Evolutionary conservation across 2,797 vertebrate genomes (phyloP), one percentile per base, ranked within the genome.

Genomic region (Dallia pectoralis): DNA sequence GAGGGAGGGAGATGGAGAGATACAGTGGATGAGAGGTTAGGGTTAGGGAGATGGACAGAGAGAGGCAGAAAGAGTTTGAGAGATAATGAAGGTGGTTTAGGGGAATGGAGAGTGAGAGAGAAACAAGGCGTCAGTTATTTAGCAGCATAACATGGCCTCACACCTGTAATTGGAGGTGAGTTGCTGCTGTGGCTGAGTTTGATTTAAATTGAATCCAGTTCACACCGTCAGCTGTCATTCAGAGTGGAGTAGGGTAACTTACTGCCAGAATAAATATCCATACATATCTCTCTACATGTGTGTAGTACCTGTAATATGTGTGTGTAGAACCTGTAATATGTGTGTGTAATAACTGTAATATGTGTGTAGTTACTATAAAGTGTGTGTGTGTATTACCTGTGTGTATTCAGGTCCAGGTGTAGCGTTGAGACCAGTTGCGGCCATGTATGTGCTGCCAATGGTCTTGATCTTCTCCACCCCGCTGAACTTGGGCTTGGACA

Each of bases 381-480:
- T 12, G 62, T 32, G 27, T 15, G 8, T 32, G 29, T 5, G 36
- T 59, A 51, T 73, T 95, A 94, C 97, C 95, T 97, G 97, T 77
- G 91, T 64, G 3, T 93, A 93, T 84, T 99, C 97, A 79, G 95
- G 96, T 87, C 94, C 96, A 18, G 94, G 94, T 16, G 94, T 91
- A 4, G 96, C 92, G 22, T 96, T 99, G 77, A 99, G 80, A 75
- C 97, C 97, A 0, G 97, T 98, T 4, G 97, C 97, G 69, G 97
- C 97, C 97, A 99, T 99, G 81, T 99, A 99, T 18, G 96, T 98
- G 90, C 97, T 98, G 19, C 97, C 97, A 16, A 99, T 99, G 78
- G 97, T 99, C 91, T 98, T 99, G 87, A 99, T 99, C 87, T 99
- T 99, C 88, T 99, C 97, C 82, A 99, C 97, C 0, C 97, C 96